Evolutionary conservation across 2,888 invertebrate species (phyloP), one percentile per base, ranked within the genome.

Genomic region (Pyrrhosoma nymphula): DNA sequence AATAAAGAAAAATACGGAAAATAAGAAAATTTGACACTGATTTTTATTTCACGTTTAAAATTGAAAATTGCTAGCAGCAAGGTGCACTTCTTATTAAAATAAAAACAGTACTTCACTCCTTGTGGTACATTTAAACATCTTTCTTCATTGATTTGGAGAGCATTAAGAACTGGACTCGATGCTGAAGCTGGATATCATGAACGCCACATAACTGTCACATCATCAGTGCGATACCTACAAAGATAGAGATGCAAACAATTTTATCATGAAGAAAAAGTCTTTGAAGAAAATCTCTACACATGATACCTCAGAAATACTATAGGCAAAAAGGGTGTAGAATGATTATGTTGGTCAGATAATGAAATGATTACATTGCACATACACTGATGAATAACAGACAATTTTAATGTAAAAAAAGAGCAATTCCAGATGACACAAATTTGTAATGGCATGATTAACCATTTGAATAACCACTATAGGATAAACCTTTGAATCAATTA

Each of bases 221-320:
- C 91, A 91, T 91, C 91, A 0, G 91, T 91, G 35, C 91, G 91
- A 39, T 91, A 91, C 39, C 91, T 91, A 39, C 14, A 91, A 91
- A 23, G 12, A 56, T 2, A 56, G 10, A 90, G 20, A n/a, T 56
- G 23, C 4, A 90, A n/a, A 39, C 2, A 12, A n/a, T 90, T 26
- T 56, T n/a, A 90, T 90, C 23, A 56, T 55, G 26, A 26, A 18
- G 23, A n/a, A 55, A 12, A 56, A 90, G 56, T 47, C 26, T 55
- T 55, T 55, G 18, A 26, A 55, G 18, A 8, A 39, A 20, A 20
- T 90, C 56, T 47, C 20, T 35, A 35, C 20, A 88, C 30, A 88
- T 20, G 35, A 0, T 30, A 20, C 12, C 39, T 39, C 39, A 88
- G 12, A 35, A 88, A 20, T 35, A 88, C 30, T 20, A 8, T 35